Evolutionary conservation across 2,888 invertebrate species (phyloP), one percentile per base, ranked within the genome.

Genomic region (Cryptophagus acutangulus): DNA sequence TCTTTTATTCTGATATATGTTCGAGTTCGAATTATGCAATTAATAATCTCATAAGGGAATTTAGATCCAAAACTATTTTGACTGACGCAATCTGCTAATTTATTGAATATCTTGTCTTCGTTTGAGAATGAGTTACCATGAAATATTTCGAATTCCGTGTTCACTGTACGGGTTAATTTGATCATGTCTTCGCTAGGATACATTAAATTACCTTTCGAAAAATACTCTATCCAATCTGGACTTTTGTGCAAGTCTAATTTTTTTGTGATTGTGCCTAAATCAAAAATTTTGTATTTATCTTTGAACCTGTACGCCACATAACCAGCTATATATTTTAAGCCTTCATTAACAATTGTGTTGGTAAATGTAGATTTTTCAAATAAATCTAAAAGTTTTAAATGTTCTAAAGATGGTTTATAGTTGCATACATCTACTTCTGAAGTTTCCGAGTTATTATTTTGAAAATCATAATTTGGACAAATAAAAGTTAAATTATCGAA

Each of bases 271-370:
- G 36, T 28, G 10, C 28, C 37, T 17, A 36, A 31, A 31, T 30
- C 29, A 20, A 20, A 12, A 25, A 24, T 20, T 36, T 3, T 17
- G 28, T 48, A 46, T 36, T 46, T 46, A 6, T 38, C 30, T 34
- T 37, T 43, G 36, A 48, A 48, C 38, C 37, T 39, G 10, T 37
- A 37, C n/a, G 48, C 45, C 2, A 43, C 35, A 37, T 41, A 48
- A 8, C 45, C 48, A 17, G 43, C 38, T 10, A 48, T 17, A 28
- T 43, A 46, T 25, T 37, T 46, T 13, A 46, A 24, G 5, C 30
- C 29, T 20, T 39, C 36, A 6, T 37, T 18, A 15, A 5, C 1
- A 16, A 33, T 33, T 2, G 3, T 28, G 5, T 38, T 18, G 31
- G 17, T 10, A 15, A 38, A 30, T 12, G 3, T 2, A 3, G 2